Evolutionary conservation across 2,113 vertebrate genomes (phyloP), one percentile per base, ranked within the genome.

Genomic region (Pyrgilauda ruficollis): DNA sequence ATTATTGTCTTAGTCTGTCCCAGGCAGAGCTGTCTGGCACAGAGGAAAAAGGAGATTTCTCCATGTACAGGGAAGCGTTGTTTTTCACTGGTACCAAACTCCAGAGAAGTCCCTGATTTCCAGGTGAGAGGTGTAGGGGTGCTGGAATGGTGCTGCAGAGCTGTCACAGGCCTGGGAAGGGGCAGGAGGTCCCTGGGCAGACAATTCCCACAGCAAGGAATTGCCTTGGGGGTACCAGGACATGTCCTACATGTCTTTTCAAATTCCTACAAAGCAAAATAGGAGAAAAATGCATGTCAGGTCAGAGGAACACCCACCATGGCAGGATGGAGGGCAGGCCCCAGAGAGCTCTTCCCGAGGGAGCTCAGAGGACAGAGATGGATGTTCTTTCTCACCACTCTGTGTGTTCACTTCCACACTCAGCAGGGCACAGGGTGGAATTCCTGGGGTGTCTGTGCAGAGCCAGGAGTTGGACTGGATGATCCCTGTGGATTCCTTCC

Each of bases 181-280:
- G 52, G 22, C 52, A 75, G 49, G 31, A 20, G 28, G 3, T 15
- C 33, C 72, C 53, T 44, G 44, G 31, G 21, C 26, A 68, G 52
- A 43, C 37, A 76, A 50, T 37, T 87, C 19, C 68, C 13, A 6
- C 22, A 14, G 49, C 49, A 55, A 16, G 41, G 41, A 13, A 37
- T 37, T 24, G 7, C 26, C 0, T 0, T 33, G 53, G 24, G 50
- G 35, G 63, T 41, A 35, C 35, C 49, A 46, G 74, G 13, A 28
- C 0, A 3, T 0, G 0, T 43, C 78, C 55, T 46, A n/a, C 11
- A 3, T 8, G 15, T 16, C 66, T 74, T 69, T 83, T 35, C 70
- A 56, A 78, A 41, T 20, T 41, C 23, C 8, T 56, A 12, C 6
- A 6, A 35, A 66, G 59, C 26, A 52, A 74, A 82, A 77, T 41